Percentiles rank a stretch among this genome's conserved stretches.
Evolutionary conservation across 2,888 invertebrate genomes (phyloP).

Genomic region (Mythimna lalbum): DNA sequence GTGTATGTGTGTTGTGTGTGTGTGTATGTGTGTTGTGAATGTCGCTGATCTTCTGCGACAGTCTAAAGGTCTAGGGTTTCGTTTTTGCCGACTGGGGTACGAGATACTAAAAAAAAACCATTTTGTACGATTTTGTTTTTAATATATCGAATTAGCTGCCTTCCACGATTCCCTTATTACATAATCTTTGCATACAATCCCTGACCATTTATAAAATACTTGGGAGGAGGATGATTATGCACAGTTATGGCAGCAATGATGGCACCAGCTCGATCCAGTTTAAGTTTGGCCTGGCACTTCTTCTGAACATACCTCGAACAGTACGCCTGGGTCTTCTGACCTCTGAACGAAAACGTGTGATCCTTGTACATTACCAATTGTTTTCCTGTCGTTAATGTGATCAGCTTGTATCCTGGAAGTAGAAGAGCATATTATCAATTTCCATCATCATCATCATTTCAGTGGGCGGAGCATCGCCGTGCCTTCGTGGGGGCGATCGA

Average conservation of each 20-base stretch:
- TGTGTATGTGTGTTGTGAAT: too few relatives aligned
- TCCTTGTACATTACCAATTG: conserved; percentile 51
- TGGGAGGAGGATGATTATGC: conserved; percentile 39
- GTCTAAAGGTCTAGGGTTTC: too few relatives aligned
- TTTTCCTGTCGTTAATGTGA: conserved; percentile 48
- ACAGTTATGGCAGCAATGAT: not conserved
- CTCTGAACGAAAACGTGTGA: conserved; percentile 51
- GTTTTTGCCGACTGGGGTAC: too few relatives aligned
- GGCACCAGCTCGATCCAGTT: conserved; percentile 8
- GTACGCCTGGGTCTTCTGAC: conserved; percentile 11
- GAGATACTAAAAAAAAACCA: too few relatives aligned
- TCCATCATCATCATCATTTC: not conserved
- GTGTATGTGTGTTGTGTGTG: too few relatives aligned
- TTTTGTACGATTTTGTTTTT: too few relatives aligned
- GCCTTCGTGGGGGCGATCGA: too few relatives aligned
- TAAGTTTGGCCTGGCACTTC: conserved; percentile 31
- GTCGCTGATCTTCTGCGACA: too few relatives aligned
- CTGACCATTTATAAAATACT: not conserved
- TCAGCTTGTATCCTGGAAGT: conserved; percentile 28
- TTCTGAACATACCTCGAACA: conserved; percentile 35
- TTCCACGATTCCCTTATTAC: too few relatives aligned
- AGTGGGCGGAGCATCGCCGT: too few relatives aligned
- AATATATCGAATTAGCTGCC: too few relatives aligned
- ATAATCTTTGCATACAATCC: conserved; percentile 20
- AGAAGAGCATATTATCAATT: not conserved